Percentiles rank a stretch among this genome's conserved stretches.
phyloP scores from a whole-genome alignment of 2,888 invertebrate genomes.

The Urechis unicinctus region DNA sequence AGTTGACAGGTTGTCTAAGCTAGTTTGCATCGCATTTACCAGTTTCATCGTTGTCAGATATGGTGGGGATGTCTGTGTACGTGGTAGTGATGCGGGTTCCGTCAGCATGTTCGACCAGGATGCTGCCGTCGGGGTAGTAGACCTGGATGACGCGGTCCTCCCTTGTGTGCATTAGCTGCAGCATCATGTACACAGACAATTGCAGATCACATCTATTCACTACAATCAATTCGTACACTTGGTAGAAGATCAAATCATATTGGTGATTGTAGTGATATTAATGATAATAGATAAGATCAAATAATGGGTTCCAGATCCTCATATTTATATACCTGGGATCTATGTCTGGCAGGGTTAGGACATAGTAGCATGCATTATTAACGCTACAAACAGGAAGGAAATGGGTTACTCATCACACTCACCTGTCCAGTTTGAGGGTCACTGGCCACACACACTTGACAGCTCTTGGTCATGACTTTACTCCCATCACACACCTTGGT shows the following conservation, averaged over 20 bases:
- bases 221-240: neutral
- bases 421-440: constrained; percentile 48
- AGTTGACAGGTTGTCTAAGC: no score
- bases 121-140: constrained; percentile 43
- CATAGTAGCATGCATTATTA: no score
- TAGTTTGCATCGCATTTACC: neutral
- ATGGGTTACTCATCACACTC: no score
- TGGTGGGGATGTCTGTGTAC: no score
- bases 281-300: no score
- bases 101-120: constrained; percentile 48
- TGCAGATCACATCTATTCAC: neutral
- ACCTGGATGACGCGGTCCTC: constrained; percentile 48
- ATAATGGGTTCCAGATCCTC: no score
- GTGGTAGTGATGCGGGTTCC: constrained; percentile 49
- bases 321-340: no score
- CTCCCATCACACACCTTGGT: constrained; percentile 24
- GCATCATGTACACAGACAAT: no score
- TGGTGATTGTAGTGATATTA: no score
- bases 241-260: neutral
- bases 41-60: neutral
- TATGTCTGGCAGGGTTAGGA: no score
- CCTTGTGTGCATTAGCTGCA: constrained; percentile 43
- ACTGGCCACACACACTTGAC: constrained; percentile 38
- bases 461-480: constrained; percentile 25
- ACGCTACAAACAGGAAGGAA: no score